Percentiles rank a stretch among this genome's conserved stretches.
These are phyloP conservation scores for Knipowitschia caucasica DNA, from an alignment of 2,797 vertebrate species.

Conservation along the genomic window DNA sequence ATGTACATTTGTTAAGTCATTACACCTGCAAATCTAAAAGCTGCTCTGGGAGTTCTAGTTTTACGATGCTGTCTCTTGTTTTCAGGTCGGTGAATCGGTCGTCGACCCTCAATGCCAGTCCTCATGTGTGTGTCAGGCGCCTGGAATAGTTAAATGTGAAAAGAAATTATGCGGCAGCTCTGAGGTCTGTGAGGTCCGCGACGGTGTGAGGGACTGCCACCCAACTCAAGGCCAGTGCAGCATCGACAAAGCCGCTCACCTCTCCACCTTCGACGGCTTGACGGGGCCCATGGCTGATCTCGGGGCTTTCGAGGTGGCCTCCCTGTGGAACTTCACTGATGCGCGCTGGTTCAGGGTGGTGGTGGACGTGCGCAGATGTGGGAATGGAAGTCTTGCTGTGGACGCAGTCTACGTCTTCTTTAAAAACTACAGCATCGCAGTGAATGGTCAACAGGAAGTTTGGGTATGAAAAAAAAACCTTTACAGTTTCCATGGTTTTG, in stretches of 20 bases:
- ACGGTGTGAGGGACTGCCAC: constrained; percentile 65
- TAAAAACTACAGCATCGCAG: constrained; percentile 50
- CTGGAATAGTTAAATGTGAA: constrained; percentile 60
- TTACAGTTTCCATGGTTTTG: too few species aligned
- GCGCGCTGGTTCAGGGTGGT: constrained; percentile 76
- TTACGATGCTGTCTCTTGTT: too few species aligned
- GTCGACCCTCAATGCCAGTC: constrained; percentile 63
- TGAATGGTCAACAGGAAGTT: constrained; percentile 58
- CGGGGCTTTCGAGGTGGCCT: constrained; percentile 70
- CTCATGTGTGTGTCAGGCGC: constrained; percentile 66
- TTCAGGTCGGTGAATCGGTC: constrained; percentile 65
- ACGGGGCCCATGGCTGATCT: constrained; percentile 24
- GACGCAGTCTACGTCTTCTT: constrained; percentile 66
- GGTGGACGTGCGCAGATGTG: constrained; percentile 65
- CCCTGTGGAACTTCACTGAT: constrained; percentile 47
- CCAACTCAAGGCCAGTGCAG: constrained; percentile 53
- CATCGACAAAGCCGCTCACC: constrained; percentile 40
- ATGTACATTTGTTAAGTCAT: too few species aligned
- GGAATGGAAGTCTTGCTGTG: neutral
- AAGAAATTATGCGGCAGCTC: constrained; percentile 50
- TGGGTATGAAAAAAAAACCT: constrained; percentile 73
- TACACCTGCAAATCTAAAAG: too few species aligned
- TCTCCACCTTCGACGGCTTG: constrained; percentile 76
- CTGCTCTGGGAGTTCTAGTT: too few species aligned
- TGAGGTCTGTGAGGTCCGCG: constrained; percentile 55